Evolutionary conservation across 2,113 vertebrate genomes (phyloP), one percentile per base, ranked within the genome.

Genomic region (Polyodon spathula): DNA sequence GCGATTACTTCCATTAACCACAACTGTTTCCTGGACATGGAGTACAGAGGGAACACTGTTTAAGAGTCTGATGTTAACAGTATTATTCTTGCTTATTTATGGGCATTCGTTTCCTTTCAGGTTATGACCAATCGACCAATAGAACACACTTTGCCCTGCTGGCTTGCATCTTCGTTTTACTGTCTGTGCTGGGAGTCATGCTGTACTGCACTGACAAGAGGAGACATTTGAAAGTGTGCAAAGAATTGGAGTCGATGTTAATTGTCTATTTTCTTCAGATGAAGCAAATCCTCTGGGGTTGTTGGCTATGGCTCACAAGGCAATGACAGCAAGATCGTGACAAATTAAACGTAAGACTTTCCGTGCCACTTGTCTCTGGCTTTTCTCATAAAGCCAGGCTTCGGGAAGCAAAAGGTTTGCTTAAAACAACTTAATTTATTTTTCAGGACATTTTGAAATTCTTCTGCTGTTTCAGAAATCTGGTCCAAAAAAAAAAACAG

Each of bases 251-350:
- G 69, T 87, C 90, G 6, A 62, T 52, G 12, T 72, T 97, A 63
- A 86, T 89, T 5, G 76, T 86, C 62, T 78, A 88, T 75, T 62
- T 82, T 68, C 75, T 92, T 69, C 90, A 81, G 11, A 68, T 97
- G 68, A 90, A 87, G 69, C 89, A 85, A 1, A 2, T 73, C 2
- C 78, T 87, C 64, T 86, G 90, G 76, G 80, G 83, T 64, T 92
- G 89, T 72, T 97, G 92, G 91, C 86, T 77, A 66, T 86, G 89
- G 86, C 72, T 93, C 58, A 80, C 76, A 66, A 88, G 80, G 76
- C 87, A 90, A 67, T 95, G 86, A 86, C 60, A 0, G 8, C 14
- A 37, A 55, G 15, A 50, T 4, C 52, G 54, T 62, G 54, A 64
- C 55, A 40, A 6, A 64, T 59, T 71, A 73, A 60, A 70, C 62